Evolutionary conservation across 2,797 vertebrate species (phyloP).

Genomic region (Sphaeramia orbicularis): DNA sequence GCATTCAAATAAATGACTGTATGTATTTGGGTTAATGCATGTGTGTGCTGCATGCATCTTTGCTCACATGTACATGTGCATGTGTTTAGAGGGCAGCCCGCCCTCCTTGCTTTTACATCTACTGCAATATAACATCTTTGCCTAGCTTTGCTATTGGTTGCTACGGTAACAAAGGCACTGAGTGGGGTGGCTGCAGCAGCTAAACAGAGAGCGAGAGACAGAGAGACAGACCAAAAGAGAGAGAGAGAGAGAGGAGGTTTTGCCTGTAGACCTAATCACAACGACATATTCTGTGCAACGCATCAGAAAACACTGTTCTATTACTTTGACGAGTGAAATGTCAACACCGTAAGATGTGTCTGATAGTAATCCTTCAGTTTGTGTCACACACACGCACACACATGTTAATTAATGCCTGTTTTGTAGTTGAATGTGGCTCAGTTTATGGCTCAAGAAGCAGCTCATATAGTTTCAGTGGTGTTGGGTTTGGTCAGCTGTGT

Average conservation of each 20-base stretch:
- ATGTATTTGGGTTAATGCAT: slow-evolving; percentile 36
- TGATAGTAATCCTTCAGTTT: background rate
- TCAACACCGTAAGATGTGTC: slow-evolving; percentile 24
- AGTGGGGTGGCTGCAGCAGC: slow-evolving; percentile 82
- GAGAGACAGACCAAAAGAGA: slow-evolving; percentile 16
- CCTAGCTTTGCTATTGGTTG: slow-evolving; percentile 86
- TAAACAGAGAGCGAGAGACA: slow-evolving; percentile 56
- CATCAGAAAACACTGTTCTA: slow-evolving; percentile 41
- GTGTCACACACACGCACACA: slow-evolving; percentile 5
- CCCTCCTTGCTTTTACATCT: slow-evolving; percentile 72
- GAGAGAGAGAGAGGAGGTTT: slow-evolving; percentile 31
- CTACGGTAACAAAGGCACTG: slow-evolving; percentile 88
- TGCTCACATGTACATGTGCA: slow-evolving; percentile 11
- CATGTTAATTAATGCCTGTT: slow-evolving; percentile 26
- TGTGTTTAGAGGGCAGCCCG: slow-evolving; percentile 57
- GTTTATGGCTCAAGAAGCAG: slow-evolving; percentile 39
- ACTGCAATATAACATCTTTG: slow-evolving; percentile 80
- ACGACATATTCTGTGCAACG: slow-evolving; percentile 42
- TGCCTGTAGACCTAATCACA: slow-evolving; percentile 58
- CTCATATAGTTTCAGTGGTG: background rate
- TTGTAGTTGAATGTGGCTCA: slow-evolving; percentile 36
- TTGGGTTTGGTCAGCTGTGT: slow-evolving; percentile 10
- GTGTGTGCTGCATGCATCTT: slow-evolving; percentile 5
- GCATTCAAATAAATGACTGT: slow-evolving; percentile 2
- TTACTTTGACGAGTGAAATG: slow-evolving; percentile 24